These are phyloP conservation scores for Cheilosia scutellata DNA, from an alignment of 2,888 invertebrate species.

Conservation along the genomic window DNA sequence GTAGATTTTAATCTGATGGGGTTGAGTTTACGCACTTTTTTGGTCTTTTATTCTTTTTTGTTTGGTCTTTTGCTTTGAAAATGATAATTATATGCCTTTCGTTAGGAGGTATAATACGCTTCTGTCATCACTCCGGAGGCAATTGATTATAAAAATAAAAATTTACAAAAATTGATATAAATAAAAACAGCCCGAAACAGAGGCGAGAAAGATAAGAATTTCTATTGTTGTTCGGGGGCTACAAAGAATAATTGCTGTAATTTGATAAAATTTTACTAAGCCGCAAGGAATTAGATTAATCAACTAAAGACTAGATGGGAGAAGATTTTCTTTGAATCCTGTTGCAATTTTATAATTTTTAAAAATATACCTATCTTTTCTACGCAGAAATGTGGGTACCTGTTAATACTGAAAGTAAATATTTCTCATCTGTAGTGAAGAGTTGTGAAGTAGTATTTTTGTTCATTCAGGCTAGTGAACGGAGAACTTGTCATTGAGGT, in stretches of 20 bases:
- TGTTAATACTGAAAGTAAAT: no score
- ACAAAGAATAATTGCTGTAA: slow-evolving; percentile 41
- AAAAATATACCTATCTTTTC: neutral
- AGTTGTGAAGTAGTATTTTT: no score
- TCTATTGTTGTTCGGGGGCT: slow-evolving; percentile 40
- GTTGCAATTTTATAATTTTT: neutral
- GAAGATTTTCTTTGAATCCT: neutral
- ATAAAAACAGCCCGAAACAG: slow-evolving; percentile 22
- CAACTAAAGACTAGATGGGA: slow-evolving; percentile 13
- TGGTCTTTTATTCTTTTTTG: slow-evolving; percentile 1
- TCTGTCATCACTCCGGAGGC: slow-evolving; percentile 53
- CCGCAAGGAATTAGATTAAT: slow-evolving; percentile 25
- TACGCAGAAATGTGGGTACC: no score
- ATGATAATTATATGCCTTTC: slow-evolving; percentile 66
- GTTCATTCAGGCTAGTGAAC: neutral
- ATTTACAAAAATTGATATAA: slow-evolving; percentile 5
- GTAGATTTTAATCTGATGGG: slow-evolving; percentile 37
- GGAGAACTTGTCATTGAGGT: neutral
- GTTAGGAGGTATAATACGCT: slow-evolving; percentile 33
- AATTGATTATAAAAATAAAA: slow-evolving; percentile 63
- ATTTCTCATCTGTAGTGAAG: no score
- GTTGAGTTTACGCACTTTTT: slow-evolving; percentile 1
- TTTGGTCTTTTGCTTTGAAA: slow-evolving; percentile 34
- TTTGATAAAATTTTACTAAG: slow-evolving; percentile 25
- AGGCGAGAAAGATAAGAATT: slow-evolving; percentile 29